Evolutionary conservation across 2,113 vertebrate species (phyloP).

Genomic region (Ceyx margarethae): DNA sequence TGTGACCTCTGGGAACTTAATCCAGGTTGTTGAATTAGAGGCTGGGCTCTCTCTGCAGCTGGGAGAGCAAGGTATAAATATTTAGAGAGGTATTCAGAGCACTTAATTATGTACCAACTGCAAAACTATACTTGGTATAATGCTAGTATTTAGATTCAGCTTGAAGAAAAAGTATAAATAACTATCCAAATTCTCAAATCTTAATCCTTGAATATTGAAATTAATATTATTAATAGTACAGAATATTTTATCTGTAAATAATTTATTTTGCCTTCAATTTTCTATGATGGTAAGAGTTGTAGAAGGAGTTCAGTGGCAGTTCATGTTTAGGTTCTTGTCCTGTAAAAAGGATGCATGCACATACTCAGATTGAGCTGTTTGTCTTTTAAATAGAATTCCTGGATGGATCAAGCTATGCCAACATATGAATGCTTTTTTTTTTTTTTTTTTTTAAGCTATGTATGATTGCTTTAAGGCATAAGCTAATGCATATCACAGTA

Average conservation of each 20-base stretch:
- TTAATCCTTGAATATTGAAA: neutral
- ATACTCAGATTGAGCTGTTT: neutral
- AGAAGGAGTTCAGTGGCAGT: neutral
- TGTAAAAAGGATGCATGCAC: neutral
- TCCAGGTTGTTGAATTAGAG: neutral
- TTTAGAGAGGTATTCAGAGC: neutral
- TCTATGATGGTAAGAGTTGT: neutral
- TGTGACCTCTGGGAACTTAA: neutral
- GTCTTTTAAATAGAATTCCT: constrained; percentile 5
- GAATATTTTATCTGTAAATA: neutral
- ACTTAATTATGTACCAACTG: neutral
- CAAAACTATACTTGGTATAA: neutral
- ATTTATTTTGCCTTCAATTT: neutral
- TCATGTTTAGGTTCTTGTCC: neutral
- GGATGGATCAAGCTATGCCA: neutral
- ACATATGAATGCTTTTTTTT: neutral
- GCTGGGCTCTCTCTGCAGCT: neutral
- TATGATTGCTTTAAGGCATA: constrained; percentile 2
- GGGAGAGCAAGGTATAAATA: neutral
- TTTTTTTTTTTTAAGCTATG: neutral
- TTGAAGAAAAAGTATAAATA: neutral
- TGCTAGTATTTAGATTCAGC: neutral
- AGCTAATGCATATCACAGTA: constrained; percentile 30
- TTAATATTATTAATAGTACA: neutral
- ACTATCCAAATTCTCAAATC: no score